phyloP scores from a whole-genome alignment of 2,113 vertebrate genomes.

The Gobius niger region DNA sequence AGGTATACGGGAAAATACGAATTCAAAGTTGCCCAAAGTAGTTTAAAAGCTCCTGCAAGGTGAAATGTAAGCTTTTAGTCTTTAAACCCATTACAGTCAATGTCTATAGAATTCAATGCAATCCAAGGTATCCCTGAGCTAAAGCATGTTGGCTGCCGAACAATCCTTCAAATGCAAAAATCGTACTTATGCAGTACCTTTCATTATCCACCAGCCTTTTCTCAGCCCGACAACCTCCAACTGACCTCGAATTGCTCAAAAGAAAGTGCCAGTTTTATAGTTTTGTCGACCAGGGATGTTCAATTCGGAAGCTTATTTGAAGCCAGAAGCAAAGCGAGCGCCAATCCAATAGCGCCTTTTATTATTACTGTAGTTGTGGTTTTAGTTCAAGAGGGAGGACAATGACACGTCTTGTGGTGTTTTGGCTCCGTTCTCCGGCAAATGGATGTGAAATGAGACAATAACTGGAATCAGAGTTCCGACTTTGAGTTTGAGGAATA shows the following conservation, averaged over 20 bases:
- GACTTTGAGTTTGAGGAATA: conserved; percentile 10
- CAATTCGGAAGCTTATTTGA: conserved; percentile 28
- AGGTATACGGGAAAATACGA: no score
- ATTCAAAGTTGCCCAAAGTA: no score
- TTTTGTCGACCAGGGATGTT: conserved; percentile 30
- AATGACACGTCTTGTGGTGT: conserved; percentile 17
- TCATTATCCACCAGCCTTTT: conserved; percentile 20
- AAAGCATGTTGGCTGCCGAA: not conserved
- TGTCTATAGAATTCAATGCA: no score
- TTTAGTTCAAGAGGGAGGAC: conserved; percentile 19
- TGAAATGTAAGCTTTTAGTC: no score
- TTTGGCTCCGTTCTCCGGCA: conserved; percentile 4
- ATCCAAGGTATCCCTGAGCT: no score
- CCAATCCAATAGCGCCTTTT: conserved; percentile 13
- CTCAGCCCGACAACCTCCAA: not conserved
- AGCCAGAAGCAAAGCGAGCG: conserved; percentile 24
- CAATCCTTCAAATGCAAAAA: not conserved
- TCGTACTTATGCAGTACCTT: not conserved
- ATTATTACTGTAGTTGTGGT: conserved; percentile 33
- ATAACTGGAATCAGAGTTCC: conserved; percentile 20
- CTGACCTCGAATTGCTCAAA: conserved; percentile 34
- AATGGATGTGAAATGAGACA: conserved; percentile 33
- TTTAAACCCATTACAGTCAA: not conserved
- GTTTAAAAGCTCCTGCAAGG: no score
- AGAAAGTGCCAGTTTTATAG: conserved; percentile 29